phyloP scores from a whole-genome alignment of 2,797 vertebrate species.

The Gallinago solitaria region DNA sequence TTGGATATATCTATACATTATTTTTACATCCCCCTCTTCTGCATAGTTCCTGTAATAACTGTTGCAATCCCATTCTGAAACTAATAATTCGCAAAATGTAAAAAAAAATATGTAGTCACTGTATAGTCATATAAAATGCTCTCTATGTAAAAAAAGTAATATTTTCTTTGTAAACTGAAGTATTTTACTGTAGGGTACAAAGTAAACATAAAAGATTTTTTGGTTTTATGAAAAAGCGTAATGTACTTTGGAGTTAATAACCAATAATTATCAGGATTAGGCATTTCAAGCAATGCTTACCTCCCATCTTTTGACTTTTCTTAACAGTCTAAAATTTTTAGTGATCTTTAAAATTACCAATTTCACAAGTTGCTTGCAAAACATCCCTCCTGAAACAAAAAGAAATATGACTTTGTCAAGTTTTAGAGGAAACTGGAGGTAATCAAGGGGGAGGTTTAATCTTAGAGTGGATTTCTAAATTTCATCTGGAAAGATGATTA shows the following conservation, averaged over 20 bases:
- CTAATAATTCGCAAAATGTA: neutral
- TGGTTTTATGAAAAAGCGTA: neutral
- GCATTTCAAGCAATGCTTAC: neutral
- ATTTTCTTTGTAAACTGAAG: neutral
- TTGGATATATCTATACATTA: neutral
- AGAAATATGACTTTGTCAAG: neutral
- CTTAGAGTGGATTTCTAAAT: slow-evolving; percentile 29
- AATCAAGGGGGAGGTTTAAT: neutral
- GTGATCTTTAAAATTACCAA: neutral
- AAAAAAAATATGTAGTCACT: neutral
- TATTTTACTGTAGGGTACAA: neutral
- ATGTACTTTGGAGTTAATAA: neutral
- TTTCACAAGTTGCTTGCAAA: slow-evolving; percentile 6
- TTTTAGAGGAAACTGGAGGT: neutral
- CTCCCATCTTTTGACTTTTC: neutral
- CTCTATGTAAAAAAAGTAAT: neutral
- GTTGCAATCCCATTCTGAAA: neutral
- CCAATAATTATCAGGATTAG: neutral
- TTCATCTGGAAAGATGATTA: slow-evolving; percentile 15
- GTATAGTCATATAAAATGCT: neutral
- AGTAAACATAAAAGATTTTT: neutral
- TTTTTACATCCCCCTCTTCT: neutral
- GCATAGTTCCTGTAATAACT: neutral
- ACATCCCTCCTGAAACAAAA: neutral
- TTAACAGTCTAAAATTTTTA: slow-evolving; percentile 2